Conservation (phyloP, 2,113 vertebrate genomes). For the Phrynocephalus versicolor region DNA sequence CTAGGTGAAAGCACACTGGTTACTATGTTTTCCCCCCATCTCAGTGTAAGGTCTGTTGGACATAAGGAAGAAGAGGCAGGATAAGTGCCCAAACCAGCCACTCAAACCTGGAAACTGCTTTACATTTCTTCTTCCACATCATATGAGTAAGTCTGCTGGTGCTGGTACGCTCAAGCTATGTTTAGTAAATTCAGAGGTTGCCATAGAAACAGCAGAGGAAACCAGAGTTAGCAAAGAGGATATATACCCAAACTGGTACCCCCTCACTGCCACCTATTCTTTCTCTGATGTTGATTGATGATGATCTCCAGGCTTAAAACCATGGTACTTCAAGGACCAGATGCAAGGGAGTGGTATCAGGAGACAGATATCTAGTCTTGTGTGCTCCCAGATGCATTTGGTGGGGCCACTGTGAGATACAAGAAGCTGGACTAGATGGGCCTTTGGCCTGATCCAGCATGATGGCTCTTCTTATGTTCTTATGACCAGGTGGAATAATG, state of each 20-base stretch:
- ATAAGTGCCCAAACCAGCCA: background rate
- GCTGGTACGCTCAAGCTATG: background rate
- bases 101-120: background rate
- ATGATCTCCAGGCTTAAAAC: too few relatives aligned
- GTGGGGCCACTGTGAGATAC: too few relatives aligned
- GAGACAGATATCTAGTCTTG: too few relatives aligned
- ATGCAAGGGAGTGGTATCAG: too few relatives aligned
- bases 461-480: too few relatives aligned
- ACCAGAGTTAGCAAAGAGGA: background rate
- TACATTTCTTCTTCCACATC: background rate
- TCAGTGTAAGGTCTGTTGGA: background rate
- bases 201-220: background rate
- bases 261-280: background rate
- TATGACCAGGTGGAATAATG: background rate
- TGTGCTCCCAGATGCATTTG: too few relatives aligned
- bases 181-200: conserved; percentile 3
- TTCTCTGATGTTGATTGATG: background rate
- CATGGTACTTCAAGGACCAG: too few relatives aligned
- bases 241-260: background rate
- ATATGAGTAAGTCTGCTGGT: background rate
- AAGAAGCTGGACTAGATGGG: too few relatives aligned
- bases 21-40: background rate
- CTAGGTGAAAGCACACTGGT: too few relatives aligned
- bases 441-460: too few relatives aligned
- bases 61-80: background rate